Evolutionary conservation across 1,140 invertebrate species (phyloP).

Genomic region (Proales similis): DNA sequence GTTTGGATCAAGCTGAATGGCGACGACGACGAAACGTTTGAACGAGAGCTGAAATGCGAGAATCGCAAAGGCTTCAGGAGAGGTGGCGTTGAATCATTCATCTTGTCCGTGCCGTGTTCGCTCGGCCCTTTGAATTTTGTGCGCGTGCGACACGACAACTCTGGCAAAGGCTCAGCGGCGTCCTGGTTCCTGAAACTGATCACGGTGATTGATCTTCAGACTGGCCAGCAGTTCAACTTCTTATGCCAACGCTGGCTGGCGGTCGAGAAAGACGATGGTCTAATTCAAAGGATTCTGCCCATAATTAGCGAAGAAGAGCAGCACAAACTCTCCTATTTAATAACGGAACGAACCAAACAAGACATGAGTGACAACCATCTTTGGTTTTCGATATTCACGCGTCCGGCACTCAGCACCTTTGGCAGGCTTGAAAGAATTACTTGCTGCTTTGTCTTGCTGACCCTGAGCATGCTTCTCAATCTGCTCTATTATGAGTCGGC

Average conservation of each 20-base stretch:
- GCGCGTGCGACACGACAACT: slow-evolving; percentile 59
- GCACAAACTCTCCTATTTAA: slow-evolving; percentile 55
- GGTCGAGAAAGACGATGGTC: slow-evolving; percentile 58
- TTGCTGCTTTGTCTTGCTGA: slow-evolving; percentile 57
- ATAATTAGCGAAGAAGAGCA: slow-evolving; percentile 55
- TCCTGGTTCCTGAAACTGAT: slow-evolving; percentile 58
- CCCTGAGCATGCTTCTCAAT: slow-evolving; percentile 57
- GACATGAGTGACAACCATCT: slow-evolving; percentile 58
- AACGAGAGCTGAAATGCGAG: slow-evolving; percentile 50
- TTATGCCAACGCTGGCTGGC: slow-evolving; percentile 58
- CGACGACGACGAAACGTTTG: slow-evolving; percentile 56
- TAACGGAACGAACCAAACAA: slow-evolving; percentile 52
- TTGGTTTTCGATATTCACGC: slow-evolving; percentile 58
- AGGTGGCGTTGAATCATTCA: slow-evolving; percentile 54
- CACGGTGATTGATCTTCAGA: slow-evolving; percentile 57
- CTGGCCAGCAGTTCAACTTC: slow-evolving; percentile 56
- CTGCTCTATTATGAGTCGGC: slow-evolving; percentile 57
- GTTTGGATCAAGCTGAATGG: slow-evolving; percentile 50
- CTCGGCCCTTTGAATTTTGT: slow-evolving; percentile 56
- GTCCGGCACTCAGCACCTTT: slow-evolving; percentile 56
- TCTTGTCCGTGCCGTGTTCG: slow-evolving; percentile 55
- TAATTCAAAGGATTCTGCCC: slow-evolving; percentile 56
- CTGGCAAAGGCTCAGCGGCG: slow-evolving; percentile 54
- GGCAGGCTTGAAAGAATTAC: slow-evolving; percentile 56
- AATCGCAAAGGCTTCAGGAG: slow-evolving; percentile 52